A percentile compares a stretch with the other conserved stretches of the same genome.
Evolutionary conservation across 2,797 vertebrate species (phyloP).

Genomic region (Phrynocephalus guinanensis): DNA sequence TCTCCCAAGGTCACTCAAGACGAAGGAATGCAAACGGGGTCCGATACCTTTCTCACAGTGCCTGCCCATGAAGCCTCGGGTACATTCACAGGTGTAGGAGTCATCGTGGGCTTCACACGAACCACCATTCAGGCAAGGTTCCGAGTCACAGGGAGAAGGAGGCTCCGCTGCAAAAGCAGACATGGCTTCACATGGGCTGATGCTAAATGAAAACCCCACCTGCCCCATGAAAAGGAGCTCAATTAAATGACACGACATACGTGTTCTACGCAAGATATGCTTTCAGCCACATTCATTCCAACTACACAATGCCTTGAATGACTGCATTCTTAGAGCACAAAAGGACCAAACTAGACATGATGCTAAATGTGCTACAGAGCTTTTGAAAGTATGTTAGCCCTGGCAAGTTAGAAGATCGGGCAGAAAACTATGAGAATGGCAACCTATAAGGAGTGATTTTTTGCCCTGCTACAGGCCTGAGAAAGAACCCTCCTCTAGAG

Average conservation of each 20-base stretch:
- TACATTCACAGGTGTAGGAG: conserved; percentile 91
- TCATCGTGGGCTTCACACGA: conserved; percentile 89
- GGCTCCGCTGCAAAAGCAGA: conserved; percentile 86
- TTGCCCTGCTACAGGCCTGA: background rate
- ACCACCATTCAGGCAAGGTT: conserved; percentile 94
- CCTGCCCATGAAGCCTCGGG: conserved; percentile 88
- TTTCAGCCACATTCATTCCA: background rate
- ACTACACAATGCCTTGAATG: background rate
- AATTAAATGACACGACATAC: conserved; percentile 36
- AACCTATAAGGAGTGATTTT: background rate
- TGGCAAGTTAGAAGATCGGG: background rate
- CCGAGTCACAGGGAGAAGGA: conserved; percentile 93
- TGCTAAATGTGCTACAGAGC: background rate
- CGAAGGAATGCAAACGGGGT: background rate
- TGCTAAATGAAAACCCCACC: conserved; percentile 25
- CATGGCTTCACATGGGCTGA: conserved; percentile 24
- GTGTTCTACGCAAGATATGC: background rate
- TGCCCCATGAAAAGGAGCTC: conserved; percentile 18
- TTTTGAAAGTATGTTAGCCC: background rate
- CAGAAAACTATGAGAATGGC: background rate
- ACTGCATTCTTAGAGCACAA: background rate
- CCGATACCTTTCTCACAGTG: conserved; percentile 94
- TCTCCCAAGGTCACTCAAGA: background rate
- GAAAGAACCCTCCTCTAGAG: background rate
- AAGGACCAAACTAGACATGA: background rate